Base-by-base conservation (phyloP, 92 coral and sea anemone genomes). In the Chrysogorgia sp. region DNA sequence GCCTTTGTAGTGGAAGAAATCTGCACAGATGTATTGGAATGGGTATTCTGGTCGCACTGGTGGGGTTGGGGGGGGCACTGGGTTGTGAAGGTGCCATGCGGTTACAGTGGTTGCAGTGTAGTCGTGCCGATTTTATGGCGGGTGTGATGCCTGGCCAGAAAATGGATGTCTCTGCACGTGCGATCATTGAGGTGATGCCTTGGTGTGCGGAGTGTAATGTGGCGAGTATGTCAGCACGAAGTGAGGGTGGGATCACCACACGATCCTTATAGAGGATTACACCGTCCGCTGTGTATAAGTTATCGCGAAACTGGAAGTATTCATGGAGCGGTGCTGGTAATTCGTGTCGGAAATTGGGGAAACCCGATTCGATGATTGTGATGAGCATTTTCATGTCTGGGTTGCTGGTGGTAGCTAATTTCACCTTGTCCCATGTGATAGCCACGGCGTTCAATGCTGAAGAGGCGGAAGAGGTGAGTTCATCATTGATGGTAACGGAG, bases 21-120 rank as follows among this genome's bases (percentile, higher is more conserved):
- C 88, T 0, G 90, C 88, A 32, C 90, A 89, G 7, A 83, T 57
- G 50, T 83, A 81, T 8, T 84, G 89, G 86, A 86, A 82, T 24
- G 88, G 88, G 74, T 79, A 83, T 3, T 22, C 1, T 33, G 81
- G 68, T 28, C 1, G 64, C 12, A 37, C 21, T 0, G 81, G 68
- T 34, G 68, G 67, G 24, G 28, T 32, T 23, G 81, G 68, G 0
- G 81, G 81, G 0, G 81, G n/a, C n/a, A n/a, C n/a, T n/a, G n/a
- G n/a, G n/a, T n/a, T n/a, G n/a, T n/a, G 81, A 75, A 1, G 81
- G 81, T 10, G 81, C 81, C 67, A 56, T 75, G 9, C 68, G 64
- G 29, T 56, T 32, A 19, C 81, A 58, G 24, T 30, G 30, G 48
- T n/a, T 48, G 56, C 67, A 56, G 22, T 58, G 20, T 3, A 12